Evolutionary conservation across 1,140 invertebrate species (phyloP).

Genomic region (Drosophila nigromelanica): DNA sequence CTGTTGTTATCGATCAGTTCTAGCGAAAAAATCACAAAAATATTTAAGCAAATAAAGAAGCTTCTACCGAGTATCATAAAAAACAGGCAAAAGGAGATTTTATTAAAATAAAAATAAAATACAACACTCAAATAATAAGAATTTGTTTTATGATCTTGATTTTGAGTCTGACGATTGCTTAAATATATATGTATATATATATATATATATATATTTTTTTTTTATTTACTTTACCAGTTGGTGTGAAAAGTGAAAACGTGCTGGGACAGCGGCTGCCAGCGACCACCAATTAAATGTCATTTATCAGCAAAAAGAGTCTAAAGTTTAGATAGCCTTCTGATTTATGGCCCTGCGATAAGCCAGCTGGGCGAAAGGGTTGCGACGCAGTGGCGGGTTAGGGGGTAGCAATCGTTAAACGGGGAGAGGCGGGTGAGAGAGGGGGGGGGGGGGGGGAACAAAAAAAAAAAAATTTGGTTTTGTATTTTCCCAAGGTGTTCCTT

Average conservation of each 20-base stretch:
- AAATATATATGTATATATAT: too few relatives aligned
- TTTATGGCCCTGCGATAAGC: slow-evolving; percentile 73
- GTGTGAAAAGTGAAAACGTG: slow-evolving; percentile 57
- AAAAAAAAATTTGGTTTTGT: too few relatives aligned
- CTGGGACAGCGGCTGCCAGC: slow-evolving; percentile 28
- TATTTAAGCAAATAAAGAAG: slow-evolving; percentile 41
- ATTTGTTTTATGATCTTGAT: slow-evolving; percentile 31
- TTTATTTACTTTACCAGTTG: neutral
- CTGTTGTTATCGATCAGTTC: slow-evolving; percentile 17
- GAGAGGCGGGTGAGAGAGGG: neutral
- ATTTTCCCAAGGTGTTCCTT: too few relatives aligned
- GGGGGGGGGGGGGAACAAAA: neutral
- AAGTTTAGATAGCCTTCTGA: slow-evolving; percentile 82
- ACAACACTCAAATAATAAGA: neutral
- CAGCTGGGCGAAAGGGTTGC: slow-evolving; percentile 33
- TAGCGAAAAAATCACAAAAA: slow-evolving; percentile 42
- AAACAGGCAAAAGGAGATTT: slow-evolving; percentile 16
- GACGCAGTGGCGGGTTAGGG: neutral
- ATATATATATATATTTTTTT: slow-evolving; percentile 1
- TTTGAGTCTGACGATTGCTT: slow-evolving; percentile 13
- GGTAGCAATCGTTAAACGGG: neutral
- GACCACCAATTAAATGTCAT: slow-evolving; percentile 76
- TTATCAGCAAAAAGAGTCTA: slow-evolving; percentile 72
- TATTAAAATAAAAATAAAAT: slow-evolving; percentile 5
- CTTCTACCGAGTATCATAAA: slow-evolving; percentile 49